A percentile compares a stretch with the other conserved stretches of the same genome.
Evolutionary conservation across 2,113 vertebrate species (phyloP).

Genomic region (Neotoma lepida): DNA sequence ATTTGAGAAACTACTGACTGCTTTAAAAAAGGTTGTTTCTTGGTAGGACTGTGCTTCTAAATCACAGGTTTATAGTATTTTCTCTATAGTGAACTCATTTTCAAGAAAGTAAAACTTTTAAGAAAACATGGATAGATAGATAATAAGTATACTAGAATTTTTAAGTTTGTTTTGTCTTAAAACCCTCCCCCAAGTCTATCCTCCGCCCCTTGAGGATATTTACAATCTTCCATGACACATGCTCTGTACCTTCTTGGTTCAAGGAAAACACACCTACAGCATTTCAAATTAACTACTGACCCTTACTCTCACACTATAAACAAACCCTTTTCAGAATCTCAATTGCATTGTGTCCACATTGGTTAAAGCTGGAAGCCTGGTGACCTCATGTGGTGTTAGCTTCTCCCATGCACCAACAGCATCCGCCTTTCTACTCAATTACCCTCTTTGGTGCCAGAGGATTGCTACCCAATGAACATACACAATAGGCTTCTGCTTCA

Average conservation of each 20-base stretch:
- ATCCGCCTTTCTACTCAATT: slow-evolving; percentile 95
- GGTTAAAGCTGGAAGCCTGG: slow-evolving; percentile 88
- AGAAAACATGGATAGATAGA: slow-evolving; percentile 24
- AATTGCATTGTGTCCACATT: slow-evolving; percentile 88
- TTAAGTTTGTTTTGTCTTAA: slow-evolving; percentile 56
- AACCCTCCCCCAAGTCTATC: slow-evolving; percentile 54
- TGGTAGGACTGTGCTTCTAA: background rate
- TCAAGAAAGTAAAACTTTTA: slow-evolving; percentile 34
- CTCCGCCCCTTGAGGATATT: slow-evolving; percentile 79
- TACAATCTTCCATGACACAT: slow-evolving; percentile 61
- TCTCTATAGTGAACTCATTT: background rate
- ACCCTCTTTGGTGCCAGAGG: slow-evolving; percentile 87
- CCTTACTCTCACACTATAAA: slow-evolving; percentile 82
- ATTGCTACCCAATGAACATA: slow-evolving; percentile 89
- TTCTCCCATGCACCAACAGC: slow-evolving; percentile 90
- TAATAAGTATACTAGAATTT: slow-evolving; percentile 29
- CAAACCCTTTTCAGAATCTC: slow-evolving; percentile 85
- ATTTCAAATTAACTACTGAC: slow-evolving; percentile 83
- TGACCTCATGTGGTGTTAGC: slow-evolving; percentile 91
- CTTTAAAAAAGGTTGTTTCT: slow-evolving; percentile 3
- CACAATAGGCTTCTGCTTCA: slow-evolving; percentile 95
- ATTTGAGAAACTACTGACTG: background rate
- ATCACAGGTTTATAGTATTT: background rate
- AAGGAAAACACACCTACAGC: slow-evolving; percentile 83
- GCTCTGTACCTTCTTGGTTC: slow-evolving; percentile 74